These are phyloP conservation scores for Seira sanloemensis DNA, from an alignment of 2,888 invertebrate species.

Conservation along the genomic window DNA sequence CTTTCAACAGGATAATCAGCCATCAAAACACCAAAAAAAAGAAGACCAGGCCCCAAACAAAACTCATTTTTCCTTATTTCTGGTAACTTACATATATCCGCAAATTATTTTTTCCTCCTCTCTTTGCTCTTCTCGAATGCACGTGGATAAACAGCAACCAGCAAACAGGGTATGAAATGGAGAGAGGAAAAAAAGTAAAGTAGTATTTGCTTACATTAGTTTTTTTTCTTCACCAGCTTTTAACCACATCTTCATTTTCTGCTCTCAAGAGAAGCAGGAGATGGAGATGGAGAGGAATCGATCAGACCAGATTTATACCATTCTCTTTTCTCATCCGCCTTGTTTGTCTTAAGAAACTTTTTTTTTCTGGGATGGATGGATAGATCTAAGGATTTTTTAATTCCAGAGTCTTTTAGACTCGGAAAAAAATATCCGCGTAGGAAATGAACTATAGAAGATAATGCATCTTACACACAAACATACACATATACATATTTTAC, in stretches of 20 bases:
- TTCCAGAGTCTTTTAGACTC: neutral
- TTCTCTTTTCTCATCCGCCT: neutral
- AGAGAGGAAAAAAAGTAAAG: neutral
- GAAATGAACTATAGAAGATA: too few relatives aligned
- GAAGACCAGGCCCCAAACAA: neutral
- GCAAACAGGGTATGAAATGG: neutral
- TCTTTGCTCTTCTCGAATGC: neutral
- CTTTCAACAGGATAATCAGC: slow-evolving; percentile 61
- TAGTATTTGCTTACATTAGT: slow-evolving; percentile 11
- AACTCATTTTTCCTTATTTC: too few relatives aligned
- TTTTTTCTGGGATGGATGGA: too few relatives aligned
- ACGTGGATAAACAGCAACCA: slow-evolving; percentile 43
- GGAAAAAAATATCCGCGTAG: too few relatives aligned
- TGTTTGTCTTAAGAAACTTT: too few relatives aligned
- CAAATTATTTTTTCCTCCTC: neutral
- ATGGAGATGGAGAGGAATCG: neutral
- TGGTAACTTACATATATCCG: neutral
- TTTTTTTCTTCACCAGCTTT: neutral
- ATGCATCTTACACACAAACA: too few relatives aligned
- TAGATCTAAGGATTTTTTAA: neutral
- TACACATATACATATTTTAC: too few relatives aligned
- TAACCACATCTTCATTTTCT: neutral
- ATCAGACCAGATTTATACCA: neutral
- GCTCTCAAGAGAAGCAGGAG: too few relatives aligned
- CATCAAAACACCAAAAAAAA: neutral